A percentile compares a stretch with the other conserved stretches of the same genome.
Evolutionary conservation across 1,140 invertebrate species (phyloP).

Genomic region (Anagrus nilaparvatae): DNA sequence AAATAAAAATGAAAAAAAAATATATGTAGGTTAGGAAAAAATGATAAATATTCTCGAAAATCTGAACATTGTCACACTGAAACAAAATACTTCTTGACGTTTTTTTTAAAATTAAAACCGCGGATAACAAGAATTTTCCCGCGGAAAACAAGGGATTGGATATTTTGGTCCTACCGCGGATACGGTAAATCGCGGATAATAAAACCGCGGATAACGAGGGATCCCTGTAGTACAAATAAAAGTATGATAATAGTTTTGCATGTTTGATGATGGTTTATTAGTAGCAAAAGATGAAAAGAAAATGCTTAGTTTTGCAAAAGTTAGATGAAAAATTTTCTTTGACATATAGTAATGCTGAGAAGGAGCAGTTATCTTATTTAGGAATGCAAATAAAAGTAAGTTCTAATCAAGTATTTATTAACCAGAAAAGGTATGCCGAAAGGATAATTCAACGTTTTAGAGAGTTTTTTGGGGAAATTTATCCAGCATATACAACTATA

Average conservation of each 20-base stretch:
- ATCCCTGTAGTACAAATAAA: neutral
- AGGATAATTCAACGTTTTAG: neutral
- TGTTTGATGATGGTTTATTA: neutral
- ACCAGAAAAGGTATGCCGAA: slow-evolving; percentile 2
- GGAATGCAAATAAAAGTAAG: slow-evolving; percentile 9
- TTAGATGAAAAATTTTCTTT: neutral
- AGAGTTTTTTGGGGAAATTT: neutral
- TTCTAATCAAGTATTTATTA: slow-evolving; percentile 3
- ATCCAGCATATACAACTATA: neutral
- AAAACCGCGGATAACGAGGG: too few relatives aligned
- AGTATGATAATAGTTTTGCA: neutral
- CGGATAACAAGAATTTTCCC: too few relatives aligned
- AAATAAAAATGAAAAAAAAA: too few relatives aligned
- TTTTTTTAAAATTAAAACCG: too few relatives aligned
- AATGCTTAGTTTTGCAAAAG: neutral
- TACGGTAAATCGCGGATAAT: too few relatives aligned
- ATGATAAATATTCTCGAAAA: too few relatives aligned
- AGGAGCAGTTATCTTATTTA: slow-evolving; percentile 4
- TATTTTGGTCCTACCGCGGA: too few relatives aligned
- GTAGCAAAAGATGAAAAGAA: neutral
- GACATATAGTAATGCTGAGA: neutral
- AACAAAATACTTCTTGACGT: too few relatives aligned
- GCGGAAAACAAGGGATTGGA: too few relatives aligned
- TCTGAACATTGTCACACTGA: too few relatives aligned
- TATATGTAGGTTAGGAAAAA: too few relatives aligned